Conservation (phyloP, 2,797 vertebrate genomes). For the Enteromius anoplus region DNA sequence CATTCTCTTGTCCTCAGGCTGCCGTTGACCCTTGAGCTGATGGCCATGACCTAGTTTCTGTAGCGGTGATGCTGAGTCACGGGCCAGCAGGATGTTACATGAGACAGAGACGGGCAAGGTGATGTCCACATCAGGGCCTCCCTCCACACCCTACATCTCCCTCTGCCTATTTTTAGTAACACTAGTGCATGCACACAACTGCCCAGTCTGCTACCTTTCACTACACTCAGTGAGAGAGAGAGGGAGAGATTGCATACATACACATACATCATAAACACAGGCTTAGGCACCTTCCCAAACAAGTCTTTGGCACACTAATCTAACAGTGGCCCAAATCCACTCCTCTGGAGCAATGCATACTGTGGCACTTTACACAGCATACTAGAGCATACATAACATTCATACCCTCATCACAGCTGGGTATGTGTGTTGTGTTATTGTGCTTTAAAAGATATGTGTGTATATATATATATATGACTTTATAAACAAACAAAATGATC, state of each 20-base stretch:
- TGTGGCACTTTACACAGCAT: background rate
- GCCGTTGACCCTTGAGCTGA: slow-evolving; percentile 29
- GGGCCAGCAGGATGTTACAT: slow-evolving; percentile 34
- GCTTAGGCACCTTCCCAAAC: slow-evolving; percentile 41
- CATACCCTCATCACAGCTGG: background rate
- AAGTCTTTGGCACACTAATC: slow-evolving; percentile 40
- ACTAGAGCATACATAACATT: background rate
- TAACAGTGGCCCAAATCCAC: slow-evolving; percentile 38
- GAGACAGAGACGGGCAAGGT: slow-evolving; percentile 28
- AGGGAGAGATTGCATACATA: background rate
- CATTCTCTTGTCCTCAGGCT: slow-evolving; percentile 11
- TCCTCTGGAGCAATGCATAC: background rate
- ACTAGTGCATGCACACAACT: slow-evolving; percentile 20
- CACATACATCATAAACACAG: background rate
- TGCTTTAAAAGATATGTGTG: background rate
- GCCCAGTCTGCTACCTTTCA: background rate
- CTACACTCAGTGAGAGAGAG: slow-evolving; percentile 35
- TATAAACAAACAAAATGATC: background rate
- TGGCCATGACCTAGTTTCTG: slow-evolving; percentile 53
- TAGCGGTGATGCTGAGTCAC: slow-evolving; percentile 54
- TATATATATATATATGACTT: background rate
- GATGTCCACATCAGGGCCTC: slow-evolving; percentile 42
- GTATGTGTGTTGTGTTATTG: background rate
- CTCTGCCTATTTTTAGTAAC: slow-evolving; percentile 56
- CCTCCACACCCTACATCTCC: slow-evolving; percentile 54